Evolutionary conservation across 2,797 vertebrate genomes (phyloP).

Genomic region (Gorsachius magnificus): DNA sequence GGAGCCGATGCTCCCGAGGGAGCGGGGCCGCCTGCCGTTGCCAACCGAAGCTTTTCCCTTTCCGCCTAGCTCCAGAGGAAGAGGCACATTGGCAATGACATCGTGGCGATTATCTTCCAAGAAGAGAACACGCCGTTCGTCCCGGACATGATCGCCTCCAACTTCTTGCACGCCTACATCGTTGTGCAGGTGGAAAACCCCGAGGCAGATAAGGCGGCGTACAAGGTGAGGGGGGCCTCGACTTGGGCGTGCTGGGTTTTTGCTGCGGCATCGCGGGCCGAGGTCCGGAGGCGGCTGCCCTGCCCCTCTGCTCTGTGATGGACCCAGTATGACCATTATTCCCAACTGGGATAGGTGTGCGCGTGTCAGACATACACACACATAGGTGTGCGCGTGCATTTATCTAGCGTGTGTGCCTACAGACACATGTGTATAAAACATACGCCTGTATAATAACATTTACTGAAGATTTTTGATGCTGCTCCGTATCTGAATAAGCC

Average conservation of each 20-base stretch:
- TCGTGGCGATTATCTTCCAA: conserved; percentile 95
- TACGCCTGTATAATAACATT: background rate
- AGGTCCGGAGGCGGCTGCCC: background rate
- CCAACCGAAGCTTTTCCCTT: background rate
- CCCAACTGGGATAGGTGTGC: fast-evolving
- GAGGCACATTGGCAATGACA: conserved; percentile 97
- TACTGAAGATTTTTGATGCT: background rate
- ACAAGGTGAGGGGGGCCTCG: conserved; percentile 83
- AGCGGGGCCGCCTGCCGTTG: fast-evolving
- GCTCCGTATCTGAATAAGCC: background rate
- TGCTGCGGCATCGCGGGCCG: fast-evolving
- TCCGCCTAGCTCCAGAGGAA: conserved; percentile 90
- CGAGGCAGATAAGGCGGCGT: conserved; percentile 78
- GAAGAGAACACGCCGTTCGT: conserved; percentile 95
- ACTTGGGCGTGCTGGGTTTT: fast-evolving
- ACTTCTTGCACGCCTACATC: conserved; percentile 96
- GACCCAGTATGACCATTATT: fast-evolving
- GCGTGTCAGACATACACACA: fast-evolving
- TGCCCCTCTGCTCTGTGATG: background rate
- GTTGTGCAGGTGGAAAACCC: conserved; percentile 90
- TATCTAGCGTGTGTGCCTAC: fast-evolving
- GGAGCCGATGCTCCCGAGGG: background rate
- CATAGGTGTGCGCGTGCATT: background rate
- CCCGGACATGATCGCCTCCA: conserved; percentile 97
- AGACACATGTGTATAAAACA: background rate